phyloP scores from a whole-genome alignment of 2,888 invertebrate species.

The Drepana falcataria region DNA sequence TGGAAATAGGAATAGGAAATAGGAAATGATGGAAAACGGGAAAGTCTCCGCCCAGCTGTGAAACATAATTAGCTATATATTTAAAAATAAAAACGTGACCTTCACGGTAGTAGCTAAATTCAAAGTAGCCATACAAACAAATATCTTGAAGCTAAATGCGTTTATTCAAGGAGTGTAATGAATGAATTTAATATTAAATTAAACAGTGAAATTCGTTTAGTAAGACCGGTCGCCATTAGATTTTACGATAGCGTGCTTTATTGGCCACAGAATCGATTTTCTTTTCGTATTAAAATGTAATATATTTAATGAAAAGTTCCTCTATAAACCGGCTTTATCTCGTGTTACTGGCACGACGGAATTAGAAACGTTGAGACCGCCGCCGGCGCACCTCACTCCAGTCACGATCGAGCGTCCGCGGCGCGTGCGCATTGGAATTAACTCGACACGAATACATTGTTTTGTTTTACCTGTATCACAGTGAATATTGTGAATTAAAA shows the following conservation, averaged over 20 bases:
- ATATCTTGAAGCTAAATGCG: neutral
- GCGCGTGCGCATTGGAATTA: constrained; percentile 36
- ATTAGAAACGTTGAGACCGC: constrained; percentile 61
- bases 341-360: constrained; percentile 75
- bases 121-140: too few relatives aligned
- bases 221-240: neutral
- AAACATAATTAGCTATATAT: too few relatives aligned
- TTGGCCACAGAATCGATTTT: constrained; percentile 14
- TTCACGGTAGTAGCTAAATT: too few relatives aligned
- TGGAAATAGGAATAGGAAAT: too few relatives aligned
- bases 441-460: constrained; percentile 30
- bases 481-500: constrained; percentile 34
- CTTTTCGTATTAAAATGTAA: constrained; percentile 34
- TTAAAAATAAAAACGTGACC: too few relatives aligned
- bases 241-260: neutral
- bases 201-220: neutral
- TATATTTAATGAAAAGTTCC: constrained; percentile 57
- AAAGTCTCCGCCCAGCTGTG: too few relatives aligned
- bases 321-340: constrained; percentile 73
- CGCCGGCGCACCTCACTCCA: constrained; percentile 30
- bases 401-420: constrained; percentile 39
- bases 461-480: constrained; percentile 44
- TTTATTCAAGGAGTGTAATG: neutral
- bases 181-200: neutral
- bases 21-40: too few relatives aligned